Conservation (phyloP, 2,797 vertebrate species). For the Rhinophrynus dorsalis region DNA sequence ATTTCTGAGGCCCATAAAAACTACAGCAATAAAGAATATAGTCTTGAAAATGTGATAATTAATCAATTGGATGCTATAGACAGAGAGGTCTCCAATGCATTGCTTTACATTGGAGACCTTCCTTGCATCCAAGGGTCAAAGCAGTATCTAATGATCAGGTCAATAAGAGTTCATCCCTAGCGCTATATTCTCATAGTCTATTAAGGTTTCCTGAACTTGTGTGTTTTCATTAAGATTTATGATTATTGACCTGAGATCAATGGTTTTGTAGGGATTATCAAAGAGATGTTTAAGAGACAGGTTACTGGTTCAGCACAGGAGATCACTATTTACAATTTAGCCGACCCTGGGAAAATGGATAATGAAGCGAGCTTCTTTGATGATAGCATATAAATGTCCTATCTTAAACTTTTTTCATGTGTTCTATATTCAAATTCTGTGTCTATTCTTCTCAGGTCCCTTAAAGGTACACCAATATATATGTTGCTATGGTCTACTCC, state of each 20-base stretch:
- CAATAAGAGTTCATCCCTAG: neutral
- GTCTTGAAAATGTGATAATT: too few relatives aligned
- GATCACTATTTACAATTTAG: neutral
- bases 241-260: conserved; percentile 3
- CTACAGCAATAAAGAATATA: too few relatives aligned
- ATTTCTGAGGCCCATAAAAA: too few relatives aligned
- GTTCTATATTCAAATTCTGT: neutral
- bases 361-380: neutral
- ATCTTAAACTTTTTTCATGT: neutral
- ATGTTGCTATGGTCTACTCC: too few relatives aligned
- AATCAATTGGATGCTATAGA: too few relatives aligned
- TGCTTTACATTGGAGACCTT: too few relatives aligned
- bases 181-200: neutral
- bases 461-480: too few relatives aligned
- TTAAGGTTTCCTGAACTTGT: neutral
- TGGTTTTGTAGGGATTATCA: neutral
- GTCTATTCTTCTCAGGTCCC: neutral
- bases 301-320: neutral
- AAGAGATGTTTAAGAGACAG: neutral
- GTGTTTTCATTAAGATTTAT: conserved; percentile 14
- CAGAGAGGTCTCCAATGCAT: too few relatives aligned
- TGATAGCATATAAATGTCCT: neutral
- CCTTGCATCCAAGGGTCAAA: too few relatives aligned
- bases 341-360: neutral
- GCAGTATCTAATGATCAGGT: neutral